Evolutionary conservation across 2,113 vertebrate genomes (phyloP), one percentile per base, ranked within the genome.

Genomic region (Grammomys dolichurus): DNA sequence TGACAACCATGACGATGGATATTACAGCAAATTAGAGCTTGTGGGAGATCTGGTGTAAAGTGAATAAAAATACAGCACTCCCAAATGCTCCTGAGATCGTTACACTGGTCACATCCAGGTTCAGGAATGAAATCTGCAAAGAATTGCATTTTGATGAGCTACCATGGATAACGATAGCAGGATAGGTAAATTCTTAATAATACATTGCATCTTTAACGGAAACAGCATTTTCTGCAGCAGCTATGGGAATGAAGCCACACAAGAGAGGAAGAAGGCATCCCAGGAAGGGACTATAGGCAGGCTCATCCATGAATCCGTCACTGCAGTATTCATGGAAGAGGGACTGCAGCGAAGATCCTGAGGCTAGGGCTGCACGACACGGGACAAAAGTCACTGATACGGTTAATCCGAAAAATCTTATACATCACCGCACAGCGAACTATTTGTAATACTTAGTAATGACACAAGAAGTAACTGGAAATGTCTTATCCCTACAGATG

Each of bases 141-240:
- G 19, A 91, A 78, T 16, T 84, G 26, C 19, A 36, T 75, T 56
- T 75, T 13, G 82, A 40, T 70, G 48, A 82, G 82, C 70, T 90
- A 19, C n/a, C 40, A 48, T 88, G 69, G 58, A 91, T 91, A 75
- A 12, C 36, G 43, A 43, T 73, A 28, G 12, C 43, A 12, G 63
- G 40, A 93, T 86, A 87, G 63, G 84, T 63, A 56, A 19, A 69
- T 78, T 93, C 82, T 89, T 86, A 93, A 94, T 95, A 93, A 84
- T 65, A 43, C 81, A 87, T 54, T 46, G 70, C 77, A 56, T 73
- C 60, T 88, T 89, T 85, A 90, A 90, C 87, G 92, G 90, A 93
- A 89, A 54, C 48, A 73, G 11, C 87, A 51, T 85, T 91, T 97
- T 84, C 56, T 87, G 43, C 31, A 95, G 78, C 48, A 58, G 8